Conservation (phyloP, 2,113 vertebrate species). For the Anarhynchus alexandrinus region DNA sequence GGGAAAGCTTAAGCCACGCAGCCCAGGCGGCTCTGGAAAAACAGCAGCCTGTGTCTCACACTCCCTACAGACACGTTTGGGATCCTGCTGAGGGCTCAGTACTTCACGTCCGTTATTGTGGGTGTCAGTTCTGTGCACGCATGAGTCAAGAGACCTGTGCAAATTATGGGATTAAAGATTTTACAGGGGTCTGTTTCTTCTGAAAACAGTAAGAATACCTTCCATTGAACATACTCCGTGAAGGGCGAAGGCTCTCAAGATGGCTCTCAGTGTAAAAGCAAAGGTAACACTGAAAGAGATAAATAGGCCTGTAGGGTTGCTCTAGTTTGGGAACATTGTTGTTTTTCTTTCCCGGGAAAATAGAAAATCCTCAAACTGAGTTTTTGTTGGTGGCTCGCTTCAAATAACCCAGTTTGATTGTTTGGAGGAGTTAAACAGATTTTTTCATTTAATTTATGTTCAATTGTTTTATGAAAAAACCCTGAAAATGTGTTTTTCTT, state of each 20-base stretch:
- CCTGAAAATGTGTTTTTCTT: background rate
- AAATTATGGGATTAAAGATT: background rate
- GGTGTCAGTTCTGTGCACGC: too few relatives aligned
- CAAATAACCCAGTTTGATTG: background rate
- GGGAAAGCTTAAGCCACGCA: background rate
- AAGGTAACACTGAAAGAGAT: background rate
- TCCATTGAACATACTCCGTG: background rate
- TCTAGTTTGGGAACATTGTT: background rate
- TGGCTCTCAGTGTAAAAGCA: background rate
- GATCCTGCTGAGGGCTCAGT: background rate
- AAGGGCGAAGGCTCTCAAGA: background rate
- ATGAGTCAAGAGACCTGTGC: background rate
- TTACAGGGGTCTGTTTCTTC: background rate
- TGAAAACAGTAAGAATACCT: background rate
- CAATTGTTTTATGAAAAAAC: background rate
- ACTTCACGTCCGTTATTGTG: background rate
- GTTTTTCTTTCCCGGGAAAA: background rate
- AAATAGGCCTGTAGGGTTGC: background rate
- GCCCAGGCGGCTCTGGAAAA: background rate
- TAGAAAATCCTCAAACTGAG: background rate
- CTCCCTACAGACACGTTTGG: accelerated
- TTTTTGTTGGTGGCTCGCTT: background rate
- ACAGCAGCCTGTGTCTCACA: too few relatives aligned
- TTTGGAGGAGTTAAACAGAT: background rate
- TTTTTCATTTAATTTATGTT: background rate